Percentiles rank a stretch among this genome's conserved stretches.
These are phyloP conservation scores for Ornithoptera priamus DNA, from an alignment of 2,888 invertebrate species.

Conservation along the genomic window DNA sequence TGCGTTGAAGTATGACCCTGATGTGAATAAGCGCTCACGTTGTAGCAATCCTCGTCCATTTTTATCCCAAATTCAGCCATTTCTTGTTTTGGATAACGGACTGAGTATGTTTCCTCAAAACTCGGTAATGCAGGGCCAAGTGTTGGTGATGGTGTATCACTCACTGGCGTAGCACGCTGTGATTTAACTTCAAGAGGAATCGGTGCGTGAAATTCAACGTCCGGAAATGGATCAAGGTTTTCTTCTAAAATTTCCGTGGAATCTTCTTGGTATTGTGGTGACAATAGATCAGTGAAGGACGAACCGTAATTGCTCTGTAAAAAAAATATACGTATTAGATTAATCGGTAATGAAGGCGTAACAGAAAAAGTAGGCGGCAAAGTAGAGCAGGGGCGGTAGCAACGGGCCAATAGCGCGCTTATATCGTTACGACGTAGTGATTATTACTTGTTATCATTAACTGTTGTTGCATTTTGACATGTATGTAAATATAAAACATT, in stretches of 20 bases:
- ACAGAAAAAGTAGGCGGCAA: conserved; percentile 63
- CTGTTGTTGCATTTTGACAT: conserved; percentile 28
- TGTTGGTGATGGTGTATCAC: conserved; percentile 69
- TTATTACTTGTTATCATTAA: conserved; percentile 39
- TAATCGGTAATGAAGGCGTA: conserved; percentile 61
- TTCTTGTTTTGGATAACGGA: conserved; percentile 84
- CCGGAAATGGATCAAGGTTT: conserved; percentile 87
- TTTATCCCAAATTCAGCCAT: conserved; percentile 85
- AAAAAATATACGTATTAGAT: conserved; percentile 46
- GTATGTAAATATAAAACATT: no score
- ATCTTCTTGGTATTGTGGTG: conserved; percentile 86
- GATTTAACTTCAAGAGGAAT: conserved; percentile 67
- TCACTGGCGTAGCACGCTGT: conserved; percentile 65
- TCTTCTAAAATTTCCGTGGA: conserved; percentile 85
- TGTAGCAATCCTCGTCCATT: conserved; percentile 93
- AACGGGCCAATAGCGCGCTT: conserved; percentile 61
- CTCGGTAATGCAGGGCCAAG: conserved; percentile 86
- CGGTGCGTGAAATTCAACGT: conserved; percentile 81
- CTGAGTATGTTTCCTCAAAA: conserved; percentile 93
- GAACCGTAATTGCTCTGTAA: conserved; percentile 89
- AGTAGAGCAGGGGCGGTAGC: conserved; percentile 59
- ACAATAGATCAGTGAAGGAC: conserved; percentile 88
- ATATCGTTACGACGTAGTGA: conserved; percentile 39
- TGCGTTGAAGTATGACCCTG: conserved; percentile 81
- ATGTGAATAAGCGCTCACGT: conserved; percentile 80